Base-by-base conservation (phyloP, 2,888 invertebrate species). In the Sepiola atlantica region DNA sequence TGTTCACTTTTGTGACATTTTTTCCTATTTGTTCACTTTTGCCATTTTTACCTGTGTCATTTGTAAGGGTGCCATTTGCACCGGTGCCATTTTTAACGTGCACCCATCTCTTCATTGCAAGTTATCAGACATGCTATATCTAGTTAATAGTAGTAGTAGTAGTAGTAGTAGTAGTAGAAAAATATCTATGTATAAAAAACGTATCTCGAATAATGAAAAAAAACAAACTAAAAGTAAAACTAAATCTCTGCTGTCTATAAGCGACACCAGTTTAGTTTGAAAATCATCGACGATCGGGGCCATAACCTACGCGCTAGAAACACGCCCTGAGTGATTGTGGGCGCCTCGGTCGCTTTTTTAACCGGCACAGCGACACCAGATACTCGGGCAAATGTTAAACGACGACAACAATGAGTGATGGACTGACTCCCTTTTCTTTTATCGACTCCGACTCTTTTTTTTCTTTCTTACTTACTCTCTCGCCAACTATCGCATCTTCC, bases 301-400 rank as follows among this genome's bases (percentile, higher is more conserved):
- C 90, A 90, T 94, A 91, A 94, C 77, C 54, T 90, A 91, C 45
- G 94, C 32, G 35, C 45, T 94, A 45, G 28, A 32, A 77, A 91
- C 55, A n/a, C 54, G 77, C 90, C 45, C 35, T 28, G 16, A n/a
- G n/a, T 77, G 20, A 45, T 35, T 24, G 55, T 35, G 94, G 94
- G 35, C 61, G 94, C 90, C 55, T 94, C 90, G 90, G 54, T 28
- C 54, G 45, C 32, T 35, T 54, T 54, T 54, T 54, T 54, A 54
- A 28, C 28, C 28, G 18, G 35, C 55, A 8, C 90, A 90, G 94
- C 90, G 90, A 90, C 90, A 77, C n/a, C 77, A 77, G 77, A 77
- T 77, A 77, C 12, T n/a, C 93, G 93, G 28, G 61, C 55, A 77
- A 77, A 35, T 35, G 57, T 35, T 35, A 93, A 93, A 54, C 90